Evolutionary conservation across 2,888 invertebrate species (phyloP), one percentile per base, ranked within the genome.

Genomic region (Callosobruchus maculatus): DNA sequence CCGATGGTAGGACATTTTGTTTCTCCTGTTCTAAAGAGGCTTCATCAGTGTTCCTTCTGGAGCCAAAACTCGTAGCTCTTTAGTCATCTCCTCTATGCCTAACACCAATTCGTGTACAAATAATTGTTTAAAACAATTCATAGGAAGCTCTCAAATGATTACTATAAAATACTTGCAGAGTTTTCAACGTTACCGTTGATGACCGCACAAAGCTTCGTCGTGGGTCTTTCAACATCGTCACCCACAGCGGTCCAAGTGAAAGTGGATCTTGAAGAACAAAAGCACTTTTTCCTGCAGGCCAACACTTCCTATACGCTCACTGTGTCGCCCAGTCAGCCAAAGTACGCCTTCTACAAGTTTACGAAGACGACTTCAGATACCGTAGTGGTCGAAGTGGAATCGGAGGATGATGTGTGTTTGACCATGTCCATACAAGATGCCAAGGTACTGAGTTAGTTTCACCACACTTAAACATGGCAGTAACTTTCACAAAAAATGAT

Each of bases 351-450:
- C 79, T 93, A 90, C 80, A 86, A 87, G 68, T 92, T 93, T 81
- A 3, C 71, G 79, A 74, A 79, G 0, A 77, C 82, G 83, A 76
- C 86, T 66, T 78, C 80, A 13, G 83, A 83, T 20, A 85, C 85
- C 0, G 92, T 93, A 0, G 88, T 93, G 1, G 88, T 94, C 0
- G 89, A 90, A 84, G 89, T 93, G 0, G 89, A 90, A 74, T 93
- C 94, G 0, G 88, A 90, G 5, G 91, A 91, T 80, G 90, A 91
- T 68, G 89, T 90, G 0, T 96, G 96, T 82, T 92, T 94, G 86
- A 91, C 93, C 0, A 90, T 95, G 0, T 95, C 95, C 0, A 91
- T 96, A 80, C 95, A 96, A 85, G 92, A 93, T 81, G 91, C 91
- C 78, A 90, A 91, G 82, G 93, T 93, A 83, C 89, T 89, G 7